A percentile compares a stretch with the other conserved stretches of the same genome.
Conservation (phyloP, 1,140 invertebrate species). For the Zaprionus lachaisei region DNA sequence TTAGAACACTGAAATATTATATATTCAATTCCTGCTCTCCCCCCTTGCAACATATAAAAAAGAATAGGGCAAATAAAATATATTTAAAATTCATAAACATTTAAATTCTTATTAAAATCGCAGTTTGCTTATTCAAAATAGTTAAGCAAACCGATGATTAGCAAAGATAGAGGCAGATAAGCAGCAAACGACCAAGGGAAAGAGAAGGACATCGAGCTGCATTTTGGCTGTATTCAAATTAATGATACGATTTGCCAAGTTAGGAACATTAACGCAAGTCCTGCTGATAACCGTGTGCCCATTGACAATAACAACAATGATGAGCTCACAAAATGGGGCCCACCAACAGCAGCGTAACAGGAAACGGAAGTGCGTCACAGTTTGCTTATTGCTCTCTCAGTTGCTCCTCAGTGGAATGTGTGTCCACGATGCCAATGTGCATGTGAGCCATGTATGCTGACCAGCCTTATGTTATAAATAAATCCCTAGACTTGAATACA, state of each 20-base stretch:
- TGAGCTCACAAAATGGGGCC: slow-evolving; percentile 42
- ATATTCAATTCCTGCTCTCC: too few relatives aligned
- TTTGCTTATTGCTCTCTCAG: slow-evolving; percentile 29
- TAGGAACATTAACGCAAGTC: slow-evolving; percentile 61
- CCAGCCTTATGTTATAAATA: slow-evolving; percentile 2
- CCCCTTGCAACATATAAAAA: too few relatives aligned
- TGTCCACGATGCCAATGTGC: not conserved
- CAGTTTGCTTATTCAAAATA: not conserved
- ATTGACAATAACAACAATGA: slow-evolving; percentile 32
- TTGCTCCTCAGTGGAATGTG: not conserved
- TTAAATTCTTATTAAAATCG: too few relatives aligned
- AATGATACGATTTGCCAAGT: slow-evolving; percentile 77
- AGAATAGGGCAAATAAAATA: too few relatives aligned
- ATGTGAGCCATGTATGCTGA: not conserved
- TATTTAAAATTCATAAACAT: too few relatives aligned
- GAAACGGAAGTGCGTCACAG: slow-evolving; percentile 72
- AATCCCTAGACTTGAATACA: slow-evolving; percentile 13
- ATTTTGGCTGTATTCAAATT: slow-evolving; percentile 63
- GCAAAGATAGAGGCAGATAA: too few relatives aligned
- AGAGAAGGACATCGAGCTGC: not conserved
- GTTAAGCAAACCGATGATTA: slow-evolving; percentile 18
- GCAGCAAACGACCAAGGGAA: not conserved
- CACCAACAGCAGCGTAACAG: slow-evolving; percentile 50
- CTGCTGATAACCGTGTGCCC: slow-evolving; percentile 17
- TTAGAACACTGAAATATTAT: too few relatives aligned